Evolutionary conservation across 2,113 vertebrate genomes (phyloP), one percentile per base, ranked within the genome.

Genomic region (Daphoenositta chrysoptera): DNA sequence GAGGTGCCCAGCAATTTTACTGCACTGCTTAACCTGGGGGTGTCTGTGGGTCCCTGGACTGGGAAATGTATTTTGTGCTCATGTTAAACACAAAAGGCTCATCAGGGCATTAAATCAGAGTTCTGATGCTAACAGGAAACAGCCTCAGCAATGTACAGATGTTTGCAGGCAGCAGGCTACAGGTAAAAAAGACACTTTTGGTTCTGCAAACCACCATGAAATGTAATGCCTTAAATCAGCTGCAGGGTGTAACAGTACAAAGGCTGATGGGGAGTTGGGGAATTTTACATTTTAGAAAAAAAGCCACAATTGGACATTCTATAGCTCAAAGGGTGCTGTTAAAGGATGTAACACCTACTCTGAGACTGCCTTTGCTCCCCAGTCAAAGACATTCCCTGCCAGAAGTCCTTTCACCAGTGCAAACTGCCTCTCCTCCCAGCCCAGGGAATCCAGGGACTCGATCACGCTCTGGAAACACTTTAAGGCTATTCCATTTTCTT

Each of bases 361-460:
- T 17, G 99, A 99, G 93, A 99, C 99, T 2, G 99, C 99, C 95
- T 99, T 99, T 94, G 99, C 99, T 65, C 99, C 99, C 99, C 99
- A 99, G 98, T 99, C 99, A 45, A 99, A 99, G 90, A 99, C 99
- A 44, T 99, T 99, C 58, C 99, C 99, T 0, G 99, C 99, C 96
- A 99, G 97, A 39, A 99, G 98, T 47, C 99, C 99, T 83, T 98
- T 98, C 96, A 98, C 99, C 98, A 99, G 98, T 20, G 99, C 99
- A 86, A 99, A 99, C 98, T 99, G 99, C 96, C 98, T 98, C 94
- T 99, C 98, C 97, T 99, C 98, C 99, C 99, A 99, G 98, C 91
- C 98, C 94, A 99, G 91, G 12, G 98, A 90, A 60, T 99, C 99
- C 98, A 99, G 97, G 16, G 98, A 96, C 76, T 94, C 97, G 24